Percentiles rank a stretch among this genome's conserved stretches.
Evolutionary conservation across 1,140 invertebrate species (phyloP).

Genomic region (Pseudomyrmex sp.): DNA sequence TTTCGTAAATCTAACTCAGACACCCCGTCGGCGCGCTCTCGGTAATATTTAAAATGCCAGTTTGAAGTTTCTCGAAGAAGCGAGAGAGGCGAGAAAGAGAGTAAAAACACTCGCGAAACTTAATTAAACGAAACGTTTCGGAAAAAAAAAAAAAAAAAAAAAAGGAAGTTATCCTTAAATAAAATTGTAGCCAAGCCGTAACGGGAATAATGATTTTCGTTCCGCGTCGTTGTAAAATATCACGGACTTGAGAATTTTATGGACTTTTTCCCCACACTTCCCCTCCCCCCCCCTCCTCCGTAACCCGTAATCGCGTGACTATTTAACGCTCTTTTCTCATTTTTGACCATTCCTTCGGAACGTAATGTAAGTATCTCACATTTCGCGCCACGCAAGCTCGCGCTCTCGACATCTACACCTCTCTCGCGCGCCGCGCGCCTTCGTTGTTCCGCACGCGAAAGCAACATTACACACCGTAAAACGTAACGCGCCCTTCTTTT

Average conservation of each 20-base stretch:
- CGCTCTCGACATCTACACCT: constrained; percentile 64
- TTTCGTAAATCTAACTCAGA: constrained; percentile 49
- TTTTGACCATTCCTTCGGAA: constrained; percentile 32
- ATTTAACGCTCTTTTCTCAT: constrained; percentile 39
- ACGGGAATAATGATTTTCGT: constrained; percentile 4
- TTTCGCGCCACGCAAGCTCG: constrained; percentile 58
- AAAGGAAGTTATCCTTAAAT: not conserved
- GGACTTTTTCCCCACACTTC: not conserved
- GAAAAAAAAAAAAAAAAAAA: not conserved
- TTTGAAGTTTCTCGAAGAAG: not conserved
- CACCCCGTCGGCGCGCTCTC: not conserved
- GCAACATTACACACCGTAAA: constrained; percentile 65
- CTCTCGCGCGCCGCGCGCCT: not conserved
- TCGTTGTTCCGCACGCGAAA: constrained; percentile 59
- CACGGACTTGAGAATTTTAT: constrained; percentile 23
- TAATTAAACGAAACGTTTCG: not conserved
- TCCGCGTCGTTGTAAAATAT: no score
- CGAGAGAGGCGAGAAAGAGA: not conserved
- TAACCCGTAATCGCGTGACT: constrained; percentile 36
- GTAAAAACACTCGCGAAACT: no score
- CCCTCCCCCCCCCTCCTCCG: no score
- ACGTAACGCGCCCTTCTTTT: constrained; percentile 60
- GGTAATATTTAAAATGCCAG: constrained; percentile 41
- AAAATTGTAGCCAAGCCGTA: constrained; percentile 3
- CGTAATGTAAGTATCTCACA: constrained; percentile 60